phyloP scores from a whole-genome alignment of 2,888 invertebrate genomes.

The Aethes cnicana region DNA sequence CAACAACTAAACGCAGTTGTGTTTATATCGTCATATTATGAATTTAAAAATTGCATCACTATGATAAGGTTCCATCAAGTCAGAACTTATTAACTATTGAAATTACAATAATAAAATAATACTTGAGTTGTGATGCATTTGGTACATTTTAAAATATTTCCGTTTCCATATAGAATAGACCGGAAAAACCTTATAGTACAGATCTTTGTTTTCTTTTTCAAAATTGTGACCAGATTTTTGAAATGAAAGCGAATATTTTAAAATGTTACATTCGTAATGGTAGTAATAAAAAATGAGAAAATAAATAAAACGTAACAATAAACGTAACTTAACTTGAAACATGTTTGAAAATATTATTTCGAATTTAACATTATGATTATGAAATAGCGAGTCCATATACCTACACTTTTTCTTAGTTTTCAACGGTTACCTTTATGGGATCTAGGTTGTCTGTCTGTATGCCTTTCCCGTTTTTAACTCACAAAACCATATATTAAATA shows the following conservation, averaged over 20 bases:
- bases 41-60: neutral
- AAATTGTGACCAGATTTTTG: too few species aligned
- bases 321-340: slow-evolving; percentile 20
- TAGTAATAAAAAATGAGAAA: slow-evolving; percentile 41
- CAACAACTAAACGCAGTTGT: too few species aligned
- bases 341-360: slow-evolving; percentile 15
- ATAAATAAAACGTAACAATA: slow-evolving; percentile 52
- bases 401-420: too few species aligned
- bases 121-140: slow-evolving; percentile 27
- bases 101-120: slow-evolving; percentile 23
- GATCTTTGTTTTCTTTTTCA: too few species aligned
- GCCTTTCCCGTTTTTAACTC: too few species aligned
- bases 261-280: neutral
- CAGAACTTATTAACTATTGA: neutral
- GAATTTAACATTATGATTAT: neutral
- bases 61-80: neutral
- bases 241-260: too few species aligned
- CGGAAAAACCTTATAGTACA: too few species aligned
- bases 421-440: too few species aligned
- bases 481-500: too few species aligned
- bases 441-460: too few species aligned
- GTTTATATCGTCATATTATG: too few species aligned
- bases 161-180: neutral
- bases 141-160: slow-evolving; percentile 6
- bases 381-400: too few species aligned